Evolutionary conservation across 2,797 vertebrate species (phyloP).

Genomic region (Clarias pachynema): DNA sequence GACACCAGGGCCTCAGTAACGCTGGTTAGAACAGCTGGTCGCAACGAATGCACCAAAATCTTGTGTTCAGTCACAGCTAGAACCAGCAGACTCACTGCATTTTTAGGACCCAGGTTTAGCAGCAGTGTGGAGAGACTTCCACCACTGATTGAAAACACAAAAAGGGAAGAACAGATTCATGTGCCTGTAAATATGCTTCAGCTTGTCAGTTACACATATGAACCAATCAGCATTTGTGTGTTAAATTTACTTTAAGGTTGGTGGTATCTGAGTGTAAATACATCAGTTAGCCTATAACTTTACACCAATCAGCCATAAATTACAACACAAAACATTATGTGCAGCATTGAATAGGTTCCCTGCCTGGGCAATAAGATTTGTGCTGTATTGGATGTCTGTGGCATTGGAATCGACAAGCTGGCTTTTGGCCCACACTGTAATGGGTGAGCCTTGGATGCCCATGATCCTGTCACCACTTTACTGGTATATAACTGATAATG

Average conservation of each 20-base stretch:
- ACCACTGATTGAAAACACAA: conserved; percentile 74
- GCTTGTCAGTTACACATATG: conserved; percentile 23
- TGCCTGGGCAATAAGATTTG: too few relatives aligned
- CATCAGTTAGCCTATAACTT: background rate
- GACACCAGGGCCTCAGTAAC: conserved; percentile 97
- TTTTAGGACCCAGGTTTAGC: conserved; percentile 96
- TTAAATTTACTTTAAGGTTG: background rate
- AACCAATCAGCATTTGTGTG: conserved; percentile 9
- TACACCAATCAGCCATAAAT: too few relatives aligned
- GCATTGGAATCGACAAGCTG: too few relatives aligned
- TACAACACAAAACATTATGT: too few relatives aligned
- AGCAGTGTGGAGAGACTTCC: conserved; percentile 94
- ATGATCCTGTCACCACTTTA: too few relatives aligned
- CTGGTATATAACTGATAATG: too few relatives aligned
- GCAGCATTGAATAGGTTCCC: too few relatives aligned
- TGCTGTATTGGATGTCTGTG: too few relatives aligned
- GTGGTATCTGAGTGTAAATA: background rate
- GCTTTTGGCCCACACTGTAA: too few relatives aligned
- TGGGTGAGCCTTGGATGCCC: too few relatives aligned
- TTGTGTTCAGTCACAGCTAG: conserved; percentile 98
- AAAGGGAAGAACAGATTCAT: conserved; percentile 22
- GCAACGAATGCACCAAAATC: conserved; percentile 95
- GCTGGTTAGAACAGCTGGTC: conserved; percentile 95
- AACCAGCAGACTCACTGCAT: conserved; percentile 91
- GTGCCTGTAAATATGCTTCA: conserved; percentile 12